Conservation (phyloP, 2,113 vertebrate species). For the Morone chrysops region DNA sequence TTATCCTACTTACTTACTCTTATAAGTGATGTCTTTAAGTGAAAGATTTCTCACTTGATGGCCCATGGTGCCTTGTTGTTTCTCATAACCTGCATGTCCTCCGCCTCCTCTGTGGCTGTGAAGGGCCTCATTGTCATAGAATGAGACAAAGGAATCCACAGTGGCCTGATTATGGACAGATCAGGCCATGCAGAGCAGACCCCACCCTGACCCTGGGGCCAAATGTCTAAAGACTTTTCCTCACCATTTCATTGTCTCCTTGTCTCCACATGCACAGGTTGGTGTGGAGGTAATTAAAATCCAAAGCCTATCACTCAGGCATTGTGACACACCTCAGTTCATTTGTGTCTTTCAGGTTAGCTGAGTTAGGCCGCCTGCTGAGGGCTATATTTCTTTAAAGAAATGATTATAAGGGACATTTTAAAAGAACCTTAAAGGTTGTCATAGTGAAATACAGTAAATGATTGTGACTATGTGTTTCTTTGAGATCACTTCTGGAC, state of each 20-base stretch:
- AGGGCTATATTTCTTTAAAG: not conserved
- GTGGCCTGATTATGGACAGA: slow-evolving; percentile 55
- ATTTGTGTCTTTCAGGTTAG: not conserved
- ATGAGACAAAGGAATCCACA: slow-evolving; percentile 67
- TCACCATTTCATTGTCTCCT: slow-evolving; percentile 27
- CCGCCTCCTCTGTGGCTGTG: slow-evolving; percentile 31
- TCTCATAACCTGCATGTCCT: slow-evolving; percentile 10
- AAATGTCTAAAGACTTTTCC: slow-evolving; percentile 38
- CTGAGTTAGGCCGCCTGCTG: not conserved
- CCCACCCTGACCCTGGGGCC: slow-evolving; percentile 48
- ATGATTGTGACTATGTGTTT: not conserved
- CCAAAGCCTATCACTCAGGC: not conserved
- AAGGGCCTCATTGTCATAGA: slow-evolving; percentile 66
- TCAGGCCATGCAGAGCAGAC: slow-evolving; percentile 72
- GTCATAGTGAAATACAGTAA: not conserved
- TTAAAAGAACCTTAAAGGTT: not conserved
- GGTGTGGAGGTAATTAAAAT: slow-evolving; percentile 3
- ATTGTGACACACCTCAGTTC: not conserved
- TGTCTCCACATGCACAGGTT: not conserved
- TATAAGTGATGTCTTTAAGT: not conserved
- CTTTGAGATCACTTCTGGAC: not conserved
- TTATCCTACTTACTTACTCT: not conserved
- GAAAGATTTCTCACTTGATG: slow-evolving; percentile 9
- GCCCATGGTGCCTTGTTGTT: slow-evolving; percentile 23
- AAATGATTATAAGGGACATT: not conserved